Evolutionary conservation across 1,140 invertebrate genomes (phyloP).

Genomic region (Camponotus floridanus): DNA sequence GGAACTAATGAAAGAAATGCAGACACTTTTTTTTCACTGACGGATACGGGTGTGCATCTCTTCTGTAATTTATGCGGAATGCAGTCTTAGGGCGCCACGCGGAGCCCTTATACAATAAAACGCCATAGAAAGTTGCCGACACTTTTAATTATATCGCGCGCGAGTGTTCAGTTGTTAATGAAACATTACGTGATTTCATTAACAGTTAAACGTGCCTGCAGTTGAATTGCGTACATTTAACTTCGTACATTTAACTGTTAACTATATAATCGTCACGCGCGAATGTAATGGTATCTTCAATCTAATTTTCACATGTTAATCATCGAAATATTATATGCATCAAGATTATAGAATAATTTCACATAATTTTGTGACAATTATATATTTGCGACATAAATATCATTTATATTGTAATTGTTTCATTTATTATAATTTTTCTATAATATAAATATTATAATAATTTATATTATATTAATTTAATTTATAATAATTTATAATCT

Average conservation of each 20-base stretch:
- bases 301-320: background rate
- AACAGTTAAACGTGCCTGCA: slow-evolving; percentile 14
- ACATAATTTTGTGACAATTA: background rate
- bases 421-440: too few relatives aligned
- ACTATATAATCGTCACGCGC: background rate
- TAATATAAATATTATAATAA: too few relatives aligned
- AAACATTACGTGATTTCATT: slow-evolving; percentile 22
- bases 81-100: slow-evolving; percentile 42
- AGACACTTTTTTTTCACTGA: slow-evolving; percentile 59
- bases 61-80: slow-evolving; percentile 73
- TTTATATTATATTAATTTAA: too few relatives aligned
- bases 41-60: slow-evolving; percentile 3
- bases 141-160: slow-evolving; percentile 7
- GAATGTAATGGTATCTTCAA: background rate
- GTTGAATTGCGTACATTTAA: slow-evolving; percentile 27
- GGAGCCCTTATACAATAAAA: slow-evolving; percentile 39
- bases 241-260: background rate
- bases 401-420: background rate
- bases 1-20: slow-evolving; percentile 39
- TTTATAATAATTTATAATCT: too few relatives aligned
- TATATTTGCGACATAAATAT: background rate
- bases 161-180: slow-evolving; percentile 14
- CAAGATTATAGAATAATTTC: background rate
- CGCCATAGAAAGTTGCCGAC: slow-evolving; percentile 23
- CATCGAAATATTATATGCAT: background rate